A percentile compares a stretch with the other conserved stretches of the same genome.
phyloP scores from a whole-genome alignment of 1,140 invertebrate genomes.

The Pseudomyrmex cubaensis region DNA sequence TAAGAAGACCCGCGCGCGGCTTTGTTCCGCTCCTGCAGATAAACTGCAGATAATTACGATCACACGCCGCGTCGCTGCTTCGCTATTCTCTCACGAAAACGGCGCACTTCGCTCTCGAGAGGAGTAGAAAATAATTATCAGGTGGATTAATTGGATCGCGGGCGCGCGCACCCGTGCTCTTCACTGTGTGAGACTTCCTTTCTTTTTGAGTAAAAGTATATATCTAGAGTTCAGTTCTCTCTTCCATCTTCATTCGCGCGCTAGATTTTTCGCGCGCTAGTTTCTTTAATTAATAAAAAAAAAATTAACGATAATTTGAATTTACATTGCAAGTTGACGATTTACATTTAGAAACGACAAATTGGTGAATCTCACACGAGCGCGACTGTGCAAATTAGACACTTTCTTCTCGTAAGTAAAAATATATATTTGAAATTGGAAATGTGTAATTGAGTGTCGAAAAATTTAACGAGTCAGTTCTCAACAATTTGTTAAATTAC shows the following conservation, averaged over 20 bases:
- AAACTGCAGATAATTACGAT: constrained; percentile 62
- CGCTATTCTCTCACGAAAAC: constrained; percentile 47
- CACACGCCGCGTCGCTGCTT: constrained; percentile 25
- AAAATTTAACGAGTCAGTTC: too few relatives aligned
- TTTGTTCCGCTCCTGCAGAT: constrained; percentile 51
- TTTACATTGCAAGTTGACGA: neutral
- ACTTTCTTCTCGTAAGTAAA: too few relatives aligned
- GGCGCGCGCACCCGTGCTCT: neutral
- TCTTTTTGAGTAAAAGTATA: constrained; percentile 41
- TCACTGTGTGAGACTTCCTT: constrained; percentile 33
- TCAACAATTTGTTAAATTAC: neutral
- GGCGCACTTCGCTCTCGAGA: constrained; percentile 7
- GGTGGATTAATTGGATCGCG: constrained; percentile 50
- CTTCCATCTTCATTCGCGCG: neutral
- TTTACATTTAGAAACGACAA: neutral
- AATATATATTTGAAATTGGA: too few relatives aligned
- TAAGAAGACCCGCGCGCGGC: constrained; percentile 51
- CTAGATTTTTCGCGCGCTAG: constrained; percentile 6
- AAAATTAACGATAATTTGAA: neutral
- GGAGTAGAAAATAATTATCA: constrained; percentile 47
- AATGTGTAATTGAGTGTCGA: too few relatives aligned
- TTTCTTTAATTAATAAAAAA: neutral
- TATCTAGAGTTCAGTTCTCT: neutral
- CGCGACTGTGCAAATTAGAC: too few relatives aligned
- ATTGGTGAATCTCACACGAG: too few relatives aligned